These are phyloP conservation scores for Thaumatotibia leucotreta DNA, from an alignment of 1,140 invertebrate species.

Conservation along the genomic window DNA sequence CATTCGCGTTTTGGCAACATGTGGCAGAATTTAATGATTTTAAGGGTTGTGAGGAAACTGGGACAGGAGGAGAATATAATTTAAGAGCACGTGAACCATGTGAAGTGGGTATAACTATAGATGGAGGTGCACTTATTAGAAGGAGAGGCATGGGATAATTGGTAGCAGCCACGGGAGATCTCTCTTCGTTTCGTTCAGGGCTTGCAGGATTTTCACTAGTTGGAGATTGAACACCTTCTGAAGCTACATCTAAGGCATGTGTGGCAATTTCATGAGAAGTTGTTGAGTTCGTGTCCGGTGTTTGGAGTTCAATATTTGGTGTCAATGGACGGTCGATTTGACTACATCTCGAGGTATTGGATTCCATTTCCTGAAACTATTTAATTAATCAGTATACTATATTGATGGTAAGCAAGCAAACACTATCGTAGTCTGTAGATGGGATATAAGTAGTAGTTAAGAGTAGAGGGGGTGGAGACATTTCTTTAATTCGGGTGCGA, in stretches of 20 bases:
- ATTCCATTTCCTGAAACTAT: neutral
- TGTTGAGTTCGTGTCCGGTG: neutral
- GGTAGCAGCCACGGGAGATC: neutral
- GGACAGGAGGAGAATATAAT: neutral
- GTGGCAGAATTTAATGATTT: slow-evolving; percentile 27
- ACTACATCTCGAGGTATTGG: neutral
- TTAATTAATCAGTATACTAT: neutral
- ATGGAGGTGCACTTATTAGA: neutral
- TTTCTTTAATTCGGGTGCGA: too few species aligned
- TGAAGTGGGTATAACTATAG: neutral
- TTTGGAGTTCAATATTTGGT: neutral
- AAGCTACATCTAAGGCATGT: neutral
- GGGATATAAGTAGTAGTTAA: too few species aligned
- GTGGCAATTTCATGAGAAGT: neutral
- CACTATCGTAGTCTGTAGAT: too few species aligned
- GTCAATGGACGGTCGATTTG: neutral
- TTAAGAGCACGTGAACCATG: neutral
- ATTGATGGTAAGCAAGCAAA: too few species aligned
- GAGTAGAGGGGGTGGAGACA: too few species aligned
- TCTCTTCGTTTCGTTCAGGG: neutral
- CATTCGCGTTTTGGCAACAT: slow-evolving; percentile 14
- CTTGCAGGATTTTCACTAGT: neutral
- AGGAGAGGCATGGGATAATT: neutral
- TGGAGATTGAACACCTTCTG: neutral
- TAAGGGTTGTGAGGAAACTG: neutral